Base-by-base conservation (phyloP, 2,113 vertebrate genomes). In the Chitala chitala region DNA sequence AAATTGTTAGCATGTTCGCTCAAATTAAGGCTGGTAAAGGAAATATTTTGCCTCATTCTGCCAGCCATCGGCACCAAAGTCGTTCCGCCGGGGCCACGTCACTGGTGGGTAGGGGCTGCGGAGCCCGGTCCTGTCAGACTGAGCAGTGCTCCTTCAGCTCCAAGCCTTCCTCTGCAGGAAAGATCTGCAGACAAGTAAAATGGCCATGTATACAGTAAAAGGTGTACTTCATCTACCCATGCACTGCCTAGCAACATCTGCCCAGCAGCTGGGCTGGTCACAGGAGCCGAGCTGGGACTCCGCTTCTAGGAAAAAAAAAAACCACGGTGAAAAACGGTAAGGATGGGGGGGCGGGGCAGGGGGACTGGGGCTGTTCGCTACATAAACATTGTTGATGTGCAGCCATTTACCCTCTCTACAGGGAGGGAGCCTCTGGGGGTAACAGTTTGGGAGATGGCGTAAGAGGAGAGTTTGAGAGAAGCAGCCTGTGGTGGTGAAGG, bases 371-470 rank as follows among this genome's bases (percentile, higher is more conserved):
- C 15, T 31, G 54, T 5, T 17, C 0, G 58, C 15, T 33, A 17
- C 26, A 15, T 42, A 1, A 13, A 70, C 48, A 31, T 54, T 31
- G 54, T 31, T 26, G 46, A 70, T 50, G 24, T 36, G 68, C 48
- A 53, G 46, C 53, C 48, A 69, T 53, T 69, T 36, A 53, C 68
- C 68, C 10, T 48, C 48, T 69, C 46, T 33, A n/a, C 29, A 12
- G 26, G 40, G 46, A 50, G 13, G 40, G 24, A 8, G 12, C n/a
- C 61, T 20, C 59, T 15, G 17, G 59, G 33, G 59, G 64, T 40
- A 44, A 44, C 40, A 44, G 38, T 38, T 33, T 22, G 26, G 44
- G 12, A 33, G 63, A 8, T 10, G 26, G 66, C 24, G 44, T 51
- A n/a, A 68, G 64, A 26, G 64, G 9, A 38, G 33, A 68, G 29